Conservation (phyloP, 2,113 vertebrate genomes). For the Aspidoscelis tigris region DNA sequence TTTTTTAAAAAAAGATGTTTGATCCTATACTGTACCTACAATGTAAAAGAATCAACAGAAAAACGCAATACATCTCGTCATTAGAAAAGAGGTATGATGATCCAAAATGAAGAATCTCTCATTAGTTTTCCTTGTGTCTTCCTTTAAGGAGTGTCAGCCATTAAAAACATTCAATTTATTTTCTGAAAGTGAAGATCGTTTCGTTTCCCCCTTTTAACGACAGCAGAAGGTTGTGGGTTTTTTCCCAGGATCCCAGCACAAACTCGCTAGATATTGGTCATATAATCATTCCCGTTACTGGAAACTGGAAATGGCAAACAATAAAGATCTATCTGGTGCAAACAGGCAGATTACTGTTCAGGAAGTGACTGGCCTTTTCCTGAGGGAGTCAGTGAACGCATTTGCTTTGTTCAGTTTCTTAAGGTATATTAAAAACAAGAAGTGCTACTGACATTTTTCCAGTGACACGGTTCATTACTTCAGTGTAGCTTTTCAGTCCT, state of each 20-base stretch:
- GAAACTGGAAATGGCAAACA: constrained; percentile 77
- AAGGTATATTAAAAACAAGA: constrained; percentile 68
- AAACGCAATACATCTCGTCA: constrained; percentile 67
- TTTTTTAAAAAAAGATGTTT: background rate
- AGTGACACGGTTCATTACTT: constrained; percentile 58
- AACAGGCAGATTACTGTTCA: constrained; percentile 76
- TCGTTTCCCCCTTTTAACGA: constrained; percentile 31
- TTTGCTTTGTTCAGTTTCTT: constrained; percentile 79
- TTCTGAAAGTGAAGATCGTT: background rate
- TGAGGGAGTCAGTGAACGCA: constrained; percentile 69
- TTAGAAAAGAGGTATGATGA: constrained; percentile 36
- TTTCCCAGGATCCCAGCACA: constrained; percentile 47
- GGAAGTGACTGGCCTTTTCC: constrained; percentile 84
- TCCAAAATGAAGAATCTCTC: constrained; percentile 53
- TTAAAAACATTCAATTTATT: background rate
- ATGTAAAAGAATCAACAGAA: constrained; percentile 70
- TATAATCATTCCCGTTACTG: constrained; percentile 80
- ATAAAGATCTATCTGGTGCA: constrained; percentile 75
- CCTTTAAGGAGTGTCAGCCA: constrained; percentile 38
- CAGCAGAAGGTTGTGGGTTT: constrained; percentile 2
- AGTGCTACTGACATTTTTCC: constrained; percentile 66
- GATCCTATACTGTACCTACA: constrained; percentile 74
- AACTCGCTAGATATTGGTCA: constrained; percentile 61
- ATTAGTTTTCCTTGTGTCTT: constrained; percentile 55
- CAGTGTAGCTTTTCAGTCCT: constrained; percentile 46